These are phyloP conservation scores for Patella depressa DNA, from an alignment of 2,888 invertebrate genomes.

Conservation along the genomic window DNA sequence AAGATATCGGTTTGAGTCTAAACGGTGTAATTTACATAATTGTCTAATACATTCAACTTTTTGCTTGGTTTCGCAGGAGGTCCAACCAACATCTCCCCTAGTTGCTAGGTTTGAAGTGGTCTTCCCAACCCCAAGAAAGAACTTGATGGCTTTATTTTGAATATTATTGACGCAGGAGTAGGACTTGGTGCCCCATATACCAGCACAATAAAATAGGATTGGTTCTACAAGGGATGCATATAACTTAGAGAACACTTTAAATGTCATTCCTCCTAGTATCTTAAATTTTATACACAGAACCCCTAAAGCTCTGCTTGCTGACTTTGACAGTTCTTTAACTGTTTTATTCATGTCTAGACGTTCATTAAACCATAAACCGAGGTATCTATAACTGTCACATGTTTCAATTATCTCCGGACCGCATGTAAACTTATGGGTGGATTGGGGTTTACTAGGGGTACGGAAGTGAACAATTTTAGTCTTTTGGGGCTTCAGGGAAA, in stretches of 20 bases:
- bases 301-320: not conserved
- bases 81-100: not conserved
- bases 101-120: not conserved
- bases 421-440: not conserved
- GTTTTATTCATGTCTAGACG: not conserved
- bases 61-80: not conserved
- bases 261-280: not conserved
- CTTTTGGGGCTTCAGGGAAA: not conserved
- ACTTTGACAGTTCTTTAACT: not conserved
- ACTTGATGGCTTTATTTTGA: constrained; percentile 1
- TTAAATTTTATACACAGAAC: not conserved
- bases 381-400: not conserved
- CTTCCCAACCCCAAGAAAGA: not conserved
- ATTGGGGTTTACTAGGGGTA: not conserved
- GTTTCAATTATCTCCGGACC: not conserved
- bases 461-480: not conserved
- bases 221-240: not conserved
- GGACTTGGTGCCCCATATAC: not conserved
- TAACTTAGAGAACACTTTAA: not conserved
- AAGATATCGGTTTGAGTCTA: not conserved
- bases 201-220: not conserved
- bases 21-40: not conserved
- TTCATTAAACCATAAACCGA: not conserved
- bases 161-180: not conserved
- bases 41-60: not conserved